Evolutionary conservation across 1,140 invertebrate species (phyloP), one percentile per base, ranked within the genome.

Genomic region (Drosophila repletoides): DNA sequence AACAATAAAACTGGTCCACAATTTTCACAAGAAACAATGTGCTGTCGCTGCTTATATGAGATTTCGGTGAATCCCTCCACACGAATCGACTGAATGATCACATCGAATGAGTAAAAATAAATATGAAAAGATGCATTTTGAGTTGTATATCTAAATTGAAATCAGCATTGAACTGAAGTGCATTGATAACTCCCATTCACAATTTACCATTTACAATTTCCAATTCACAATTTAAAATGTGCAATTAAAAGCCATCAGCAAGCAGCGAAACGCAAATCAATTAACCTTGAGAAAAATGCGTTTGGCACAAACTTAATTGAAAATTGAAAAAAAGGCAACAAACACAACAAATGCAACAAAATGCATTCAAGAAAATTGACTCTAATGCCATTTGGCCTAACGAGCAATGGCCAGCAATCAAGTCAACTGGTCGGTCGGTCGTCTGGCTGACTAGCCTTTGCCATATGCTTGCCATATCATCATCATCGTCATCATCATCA

Each of bases 141-240:
- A 19, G 48, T 45, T 74, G 59, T 61, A 31, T 67, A 83, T 83
- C 79, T 83, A 64, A 83, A 83, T 83, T 83, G 61, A 83, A 83
- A 83, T 83, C 80, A 64, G 61, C 79, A 74, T 77, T 77, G 55
- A 65, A 49, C 40, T 67, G 58, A 75, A 83, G 80, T 86, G 80
- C 79, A 86, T 71, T 71, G 56, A 48, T 65, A 84, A 83, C 77
- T 83, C n/a, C n/a, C n/a, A n/a, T n/a, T 81, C 68, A 77, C 60
- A 55, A 75, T 70, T 80, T 41, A 24, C 64, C 73, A 79, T 75
- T 79, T 49, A 59, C 63, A 70, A 76, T 70, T 52, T 56, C 41
- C 52, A 46, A 21, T 59, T 48, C 17, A 12, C 41, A 74, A 69
- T 64, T 65, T 41, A 65, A 46, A 76, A 83, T 84, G 59, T 12